A percentile compares a stretch with the other conserved stretches of the same genome.
These are phyloP conservation scores for Vimba vimba DNA, from an alignment of 2,113 vertebrate genomes.

Conservation along the genomic window DNA sequence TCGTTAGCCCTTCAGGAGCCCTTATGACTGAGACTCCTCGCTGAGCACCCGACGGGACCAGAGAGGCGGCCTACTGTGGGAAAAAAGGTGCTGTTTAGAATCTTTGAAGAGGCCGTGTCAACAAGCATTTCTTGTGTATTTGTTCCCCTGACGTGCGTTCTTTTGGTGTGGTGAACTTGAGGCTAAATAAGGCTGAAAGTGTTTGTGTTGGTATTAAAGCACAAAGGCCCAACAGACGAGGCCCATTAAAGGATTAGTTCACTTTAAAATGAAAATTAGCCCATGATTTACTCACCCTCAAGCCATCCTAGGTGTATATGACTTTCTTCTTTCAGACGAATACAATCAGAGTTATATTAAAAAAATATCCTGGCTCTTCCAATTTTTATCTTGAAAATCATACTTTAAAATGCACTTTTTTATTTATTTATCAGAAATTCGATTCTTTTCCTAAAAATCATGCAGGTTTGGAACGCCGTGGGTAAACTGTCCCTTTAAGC, in stretches of 20 bases:
- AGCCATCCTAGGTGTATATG: too few relatives aligned
- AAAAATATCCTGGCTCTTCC: too few relatives aligned
- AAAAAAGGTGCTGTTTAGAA: conserved; percentile 50
- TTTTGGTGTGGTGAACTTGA: conserved; percentile 69
- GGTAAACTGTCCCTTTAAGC: conserved; percentile 63
- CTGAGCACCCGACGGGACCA: conserved; percentile 40
- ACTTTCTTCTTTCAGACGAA: too few relatives aligned
- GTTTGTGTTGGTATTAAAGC: conserved; percentile 61
- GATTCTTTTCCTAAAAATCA: neutral
- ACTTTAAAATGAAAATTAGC: neutral
- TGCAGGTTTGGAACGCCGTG: neutral
- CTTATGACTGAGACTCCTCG: conserved; percentile 68
- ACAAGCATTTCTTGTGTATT: conserved; percentile 42
- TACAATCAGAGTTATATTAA: too few relatives aligned
- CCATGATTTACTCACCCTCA: neutral
- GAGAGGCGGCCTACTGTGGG: conserved; percentile 43
- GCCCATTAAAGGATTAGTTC: conserved; percentile 1
- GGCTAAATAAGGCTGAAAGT: conserved; percentile 57
- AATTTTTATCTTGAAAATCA: too few relatives aligned
- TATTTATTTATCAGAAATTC: too few relatives aligned
- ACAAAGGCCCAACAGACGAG: conserved; percentile 54
- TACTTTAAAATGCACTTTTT: too few relatives aligned
- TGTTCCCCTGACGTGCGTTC: conserved; percentile 48
- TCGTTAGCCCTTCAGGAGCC: conserved; percentile 71
- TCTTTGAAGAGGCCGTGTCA: conserved; percentile 42